Evolutionary conservation across 2,888 invertebrate species (phyloP), one percentile per base, ranked within the genome.

Genomic region (Cyrtodaria siliqua): DNA sequence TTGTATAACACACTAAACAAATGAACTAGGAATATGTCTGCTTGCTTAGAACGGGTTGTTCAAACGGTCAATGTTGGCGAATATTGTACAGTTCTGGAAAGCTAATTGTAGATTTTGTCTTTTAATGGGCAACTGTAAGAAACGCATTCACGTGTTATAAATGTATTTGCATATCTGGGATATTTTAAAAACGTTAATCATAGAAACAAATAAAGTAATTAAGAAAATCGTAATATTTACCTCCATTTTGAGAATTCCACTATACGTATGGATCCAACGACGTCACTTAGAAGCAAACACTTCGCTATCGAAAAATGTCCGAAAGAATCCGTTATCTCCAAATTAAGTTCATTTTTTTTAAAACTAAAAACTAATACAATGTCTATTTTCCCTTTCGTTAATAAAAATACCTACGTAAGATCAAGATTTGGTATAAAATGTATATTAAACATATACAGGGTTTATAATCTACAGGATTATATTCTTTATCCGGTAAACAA

Each of bases 191-290:
- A 9, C 6, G 16, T 44, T 9, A 44, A 44, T 16, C 4, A 9
- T 6, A 9, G 16, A 44, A 38, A 38, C 16, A 38, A 38, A 38
- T 12, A 38, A 38, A 16, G 16, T 9, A 9, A 6, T 9, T 44
- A 44, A 6, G 16, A 3, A 20, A 23, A 23, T 20, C 9, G 23
- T 3, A 26, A 27, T 2, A 56, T 62, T 24, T 56, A 73, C 73
- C 73, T 73, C 73, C 73, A 73, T 73, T 57, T 55, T 70, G 42
- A 23, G 26, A 62, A 50, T 62, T 27, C 33, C 44, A 27, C 27
- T 23, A n/a, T 20, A 16, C 2, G n/a, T 18, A 6, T 27, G 29
- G 14, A 1, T 27, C 2, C 59, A 26, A 61, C 61, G 69, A 53
- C 69, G 62, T 62, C 55, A 70, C 62, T 53, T 62, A 56, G 69